phyloP scores from a whole-genome alignment of 2,113 vertebrate genomes.

The Siniperca chuatsi region DNA sequence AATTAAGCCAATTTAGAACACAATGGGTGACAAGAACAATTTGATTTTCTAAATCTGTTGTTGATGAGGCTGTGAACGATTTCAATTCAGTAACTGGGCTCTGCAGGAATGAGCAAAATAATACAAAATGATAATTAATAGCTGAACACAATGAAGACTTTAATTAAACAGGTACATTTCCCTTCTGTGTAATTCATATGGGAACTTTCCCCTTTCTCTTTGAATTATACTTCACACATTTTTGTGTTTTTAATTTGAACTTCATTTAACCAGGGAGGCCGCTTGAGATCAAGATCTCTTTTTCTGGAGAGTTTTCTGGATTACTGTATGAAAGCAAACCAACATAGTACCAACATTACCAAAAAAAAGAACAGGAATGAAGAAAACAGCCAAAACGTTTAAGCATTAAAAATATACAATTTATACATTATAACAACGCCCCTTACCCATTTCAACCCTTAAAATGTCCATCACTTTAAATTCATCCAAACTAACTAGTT shows the following conservation, averaged over 20 bases:
- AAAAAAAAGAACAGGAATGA: not conserved
- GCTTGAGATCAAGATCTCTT: not conserved
- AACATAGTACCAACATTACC: not conserved
- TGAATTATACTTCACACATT: not conserved
- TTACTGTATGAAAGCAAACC: not conserved
- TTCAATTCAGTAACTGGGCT: not conserved
- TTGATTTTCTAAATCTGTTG: not conserved
- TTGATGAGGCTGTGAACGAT: not conserved
- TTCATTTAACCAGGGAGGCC: not conserved
- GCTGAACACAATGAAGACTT: not conserved
- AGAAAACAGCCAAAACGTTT: not conserved
- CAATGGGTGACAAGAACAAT: not conserved
- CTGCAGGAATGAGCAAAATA: conserved; percentile 12
- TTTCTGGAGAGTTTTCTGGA: not conserved
- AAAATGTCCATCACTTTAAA: not conserved
- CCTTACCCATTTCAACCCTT: not conserved
- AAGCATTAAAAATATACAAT: not conserved
- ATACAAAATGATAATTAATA: not conserved
- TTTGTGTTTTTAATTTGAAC: not conserved
- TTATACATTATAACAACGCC: not conserved
- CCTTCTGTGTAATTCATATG: not conserved
- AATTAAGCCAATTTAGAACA: conserved; percentile 9
- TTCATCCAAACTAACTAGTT: not conserved
- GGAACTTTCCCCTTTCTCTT: not conserved
- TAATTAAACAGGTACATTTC: conserved; percentile 25